These are phyloP conservation scores for Perodicticus potto DNA, from an alignment of 2,797 vertebrate genomes.

Conservation along the genomic window DNA sequence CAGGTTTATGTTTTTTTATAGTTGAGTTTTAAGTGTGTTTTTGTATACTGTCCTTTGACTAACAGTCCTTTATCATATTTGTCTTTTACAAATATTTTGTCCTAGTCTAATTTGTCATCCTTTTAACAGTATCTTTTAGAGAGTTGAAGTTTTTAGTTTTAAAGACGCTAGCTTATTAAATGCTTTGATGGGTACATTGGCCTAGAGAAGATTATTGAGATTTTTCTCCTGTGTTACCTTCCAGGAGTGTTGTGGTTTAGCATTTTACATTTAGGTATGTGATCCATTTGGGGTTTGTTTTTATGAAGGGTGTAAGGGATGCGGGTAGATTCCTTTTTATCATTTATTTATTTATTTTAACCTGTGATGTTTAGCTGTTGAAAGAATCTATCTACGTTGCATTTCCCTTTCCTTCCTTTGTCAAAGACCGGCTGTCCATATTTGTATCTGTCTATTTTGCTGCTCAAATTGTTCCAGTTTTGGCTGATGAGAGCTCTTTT, in stretches of 20 bases:
- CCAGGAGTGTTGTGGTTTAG: not conserved
- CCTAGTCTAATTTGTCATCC: not conserved
- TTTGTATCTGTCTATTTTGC: not conserved
- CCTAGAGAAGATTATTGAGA: not conserved
- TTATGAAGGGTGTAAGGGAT: not conserved
- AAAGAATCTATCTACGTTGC: not conserved
- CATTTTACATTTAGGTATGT: not conserved
- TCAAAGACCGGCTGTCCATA: not conserved
- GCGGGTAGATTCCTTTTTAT: not conserved
- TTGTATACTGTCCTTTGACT: not conserved
- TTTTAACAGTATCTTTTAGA: not conserved
- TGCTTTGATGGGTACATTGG: not conserved
- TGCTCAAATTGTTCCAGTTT: not conserved
- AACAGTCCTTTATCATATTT: not conserved
- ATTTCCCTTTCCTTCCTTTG: not conserved
- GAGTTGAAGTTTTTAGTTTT: not conserved
- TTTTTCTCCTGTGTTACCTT: not conserved
- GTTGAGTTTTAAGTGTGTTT: not conserved
- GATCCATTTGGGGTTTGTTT: constrained; percentile 4
- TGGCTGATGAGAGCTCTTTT: not conserved
- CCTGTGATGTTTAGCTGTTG: not conserved
- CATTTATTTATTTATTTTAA: not conserved
- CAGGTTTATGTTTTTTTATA: not conserved
- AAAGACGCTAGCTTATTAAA: not conserved
- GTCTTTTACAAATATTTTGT: not conserved